Percentiles rank a stretch among this genome's conserved stretches.
These are phyloP conservation scores for Globia sparganii DNA, from an alignment of 2,888 invertebrate genomes.

Conservation along the genomic window DNA sequence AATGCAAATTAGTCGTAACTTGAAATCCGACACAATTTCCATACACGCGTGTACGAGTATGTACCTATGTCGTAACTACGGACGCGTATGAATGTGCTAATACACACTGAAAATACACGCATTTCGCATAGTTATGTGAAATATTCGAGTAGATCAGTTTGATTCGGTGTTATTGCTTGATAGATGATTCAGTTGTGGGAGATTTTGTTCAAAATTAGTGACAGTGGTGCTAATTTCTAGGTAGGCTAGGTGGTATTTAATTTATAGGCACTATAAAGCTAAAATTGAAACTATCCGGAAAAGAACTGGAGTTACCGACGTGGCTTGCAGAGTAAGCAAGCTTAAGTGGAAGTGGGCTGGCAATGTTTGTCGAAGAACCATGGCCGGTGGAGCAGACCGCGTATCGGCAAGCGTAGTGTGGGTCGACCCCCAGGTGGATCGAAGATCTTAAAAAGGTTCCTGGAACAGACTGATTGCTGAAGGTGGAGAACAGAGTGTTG, in stretches of 20 bases:
- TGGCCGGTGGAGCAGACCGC: neutral
- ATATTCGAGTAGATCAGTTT: slow-evolving; percentile 39
- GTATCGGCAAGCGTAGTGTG: neutral
- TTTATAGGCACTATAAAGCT: neutral
- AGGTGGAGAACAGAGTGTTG: neutral
- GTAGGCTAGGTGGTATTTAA: neutral
- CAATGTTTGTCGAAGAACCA: neutral
- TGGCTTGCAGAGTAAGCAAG: neutral
- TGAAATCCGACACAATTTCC: slow-evolving; percentile 24
- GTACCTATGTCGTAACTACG: neutral
- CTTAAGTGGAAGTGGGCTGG: neutral
- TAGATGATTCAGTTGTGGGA: neutral
- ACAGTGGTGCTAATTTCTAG: neutral
- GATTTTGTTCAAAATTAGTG: neutral
- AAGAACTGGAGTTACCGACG: neutral
- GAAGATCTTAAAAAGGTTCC: neutral
- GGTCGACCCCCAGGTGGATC: neutral
- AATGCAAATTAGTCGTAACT: slow-evolving; percentile 22
- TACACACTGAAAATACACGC: slow-evolving; percentile 36
- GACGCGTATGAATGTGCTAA: slow-evolving; percentile 46
- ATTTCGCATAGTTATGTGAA: slow-evolving; percentile 46
- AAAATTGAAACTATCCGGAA: neutral
- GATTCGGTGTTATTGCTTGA: neutral
- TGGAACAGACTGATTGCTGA: neutral
- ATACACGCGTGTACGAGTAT: slow-evolving; percentile 6